phyloP scores from a whole-genome alignment of 2,113 vertebrate species.

The Cyanoramphus novaezelandiae region DNA sequence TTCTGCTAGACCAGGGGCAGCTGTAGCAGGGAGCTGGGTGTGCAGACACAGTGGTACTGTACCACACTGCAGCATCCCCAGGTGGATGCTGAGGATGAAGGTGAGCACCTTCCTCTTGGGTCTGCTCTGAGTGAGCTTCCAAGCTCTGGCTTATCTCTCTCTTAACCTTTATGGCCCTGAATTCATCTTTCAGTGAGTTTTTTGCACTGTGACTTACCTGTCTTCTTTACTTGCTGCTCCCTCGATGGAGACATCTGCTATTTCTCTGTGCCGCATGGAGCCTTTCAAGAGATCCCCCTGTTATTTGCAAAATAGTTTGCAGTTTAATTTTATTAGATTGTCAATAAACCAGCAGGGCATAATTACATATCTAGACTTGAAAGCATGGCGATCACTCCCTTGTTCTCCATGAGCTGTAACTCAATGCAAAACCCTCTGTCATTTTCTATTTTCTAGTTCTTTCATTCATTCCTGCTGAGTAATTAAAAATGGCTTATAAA shows the following conservation, averaged over 20 bases:
- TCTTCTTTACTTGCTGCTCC: not conserved
- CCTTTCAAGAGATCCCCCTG: not conserved
- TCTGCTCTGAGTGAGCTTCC: not conserved
- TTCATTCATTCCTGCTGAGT: slow-evolving; percentile 67
- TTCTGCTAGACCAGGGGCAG: not conserved
- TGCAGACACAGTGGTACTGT: accelerated
- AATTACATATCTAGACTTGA: slow-evolving; percentile 53
- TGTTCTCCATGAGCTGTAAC: slow-evolving; percentile 65
- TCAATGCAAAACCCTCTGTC: slow-evolving; percentile 68
- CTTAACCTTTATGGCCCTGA: not conserved
- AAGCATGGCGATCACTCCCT: slow-evolving; percentile 1
- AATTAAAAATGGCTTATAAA: slow-evolving; percentile 87
- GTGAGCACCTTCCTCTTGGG: not conserved
- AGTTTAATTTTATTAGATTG: not conserved
- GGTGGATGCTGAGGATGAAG: not conserved
- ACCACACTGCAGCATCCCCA: not conserved
- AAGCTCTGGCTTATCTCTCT: not conserved
- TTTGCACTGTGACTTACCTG: not conserved
- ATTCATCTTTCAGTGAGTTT: not conserved
- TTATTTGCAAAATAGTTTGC: not conserved
- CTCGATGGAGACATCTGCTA: accelerated
- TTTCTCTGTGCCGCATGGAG: not conserved
- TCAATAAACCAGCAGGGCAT: slow-evolving; percentile 20
- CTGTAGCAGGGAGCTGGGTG: no score
- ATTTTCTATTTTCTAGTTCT: slow-evolving; percentile 69